Conservation (phyloP, 2,888 invertebrate genomes). For the Marronus borbonicus region DNA sequence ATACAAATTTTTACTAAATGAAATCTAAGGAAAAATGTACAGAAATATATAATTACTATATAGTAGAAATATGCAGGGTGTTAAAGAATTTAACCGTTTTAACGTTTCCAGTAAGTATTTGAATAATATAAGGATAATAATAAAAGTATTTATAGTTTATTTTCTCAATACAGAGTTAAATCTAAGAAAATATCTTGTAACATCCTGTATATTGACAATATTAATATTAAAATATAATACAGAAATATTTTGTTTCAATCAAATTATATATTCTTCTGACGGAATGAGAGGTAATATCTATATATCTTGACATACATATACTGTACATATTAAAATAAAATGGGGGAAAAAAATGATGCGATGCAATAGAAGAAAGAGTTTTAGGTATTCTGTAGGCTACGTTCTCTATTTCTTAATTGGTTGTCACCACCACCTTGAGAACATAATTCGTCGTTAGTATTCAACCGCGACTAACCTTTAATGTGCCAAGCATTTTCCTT, state of each 20-base stretch:
- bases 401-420: no score
- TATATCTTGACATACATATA: constrained; percentile 43
- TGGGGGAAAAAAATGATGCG: not conserved
- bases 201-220: constrained; percentile 29
- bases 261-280: constrained; percentile 54
- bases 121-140: not conserved
- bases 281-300: constrained; percentile 12
- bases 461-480: not conserved
- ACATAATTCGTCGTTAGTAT: no score
- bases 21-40: constrained; percentile 29
- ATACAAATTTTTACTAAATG: constrained; percentile 44
- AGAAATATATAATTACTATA: constrained; percentile 24
- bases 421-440: no score
- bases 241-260: constrained; percentile 52
- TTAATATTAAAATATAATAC: constrained; percentile 11
- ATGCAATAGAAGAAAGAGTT: constrained; percentile 1
- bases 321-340: constrained; percentile 44
- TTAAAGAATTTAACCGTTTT: constrained; percentile 2
- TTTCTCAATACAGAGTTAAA: not conserved
- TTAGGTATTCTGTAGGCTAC: not conserved
- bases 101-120: not conserved
- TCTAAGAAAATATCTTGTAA: not conserved
- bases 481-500: no score
- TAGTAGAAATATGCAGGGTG: constrained; percentile 21
- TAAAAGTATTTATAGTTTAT: constrained; percentile 3